Evolutionary conservation across 2,113 vertebrate genomes (phyloP).

Genomic region (Tretioscincus oriximinensis): DNA sequence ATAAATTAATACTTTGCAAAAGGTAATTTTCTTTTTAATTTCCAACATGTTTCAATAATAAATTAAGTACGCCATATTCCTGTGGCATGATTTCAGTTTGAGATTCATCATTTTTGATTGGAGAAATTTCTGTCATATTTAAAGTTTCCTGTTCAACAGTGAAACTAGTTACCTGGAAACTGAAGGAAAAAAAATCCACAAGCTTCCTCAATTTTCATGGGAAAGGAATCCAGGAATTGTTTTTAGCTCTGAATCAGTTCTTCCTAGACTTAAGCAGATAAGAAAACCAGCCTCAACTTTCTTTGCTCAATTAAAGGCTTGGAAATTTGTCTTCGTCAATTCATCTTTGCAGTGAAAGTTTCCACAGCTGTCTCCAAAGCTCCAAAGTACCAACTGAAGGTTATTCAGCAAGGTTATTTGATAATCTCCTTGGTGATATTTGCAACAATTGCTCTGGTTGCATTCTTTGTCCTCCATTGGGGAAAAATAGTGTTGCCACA

Average conservation of each 20-base stretch:
- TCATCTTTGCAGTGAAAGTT: background rate
- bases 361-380: background rate
- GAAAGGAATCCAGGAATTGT: background rate
- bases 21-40: background rate
- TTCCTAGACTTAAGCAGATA: background rate
- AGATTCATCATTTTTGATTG: background rate
- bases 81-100: background rate
- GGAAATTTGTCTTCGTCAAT: background rate
- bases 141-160: background rate
- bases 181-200: background rate
- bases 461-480: background rate
- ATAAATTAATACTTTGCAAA: background rate
- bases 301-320: background rate
- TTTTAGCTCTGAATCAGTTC: background rate
- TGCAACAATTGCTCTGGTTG: background rate
- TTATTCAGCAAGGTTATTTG: slow-evolving; percentile 15
- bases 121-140: background rate
- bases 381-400: slow-evolving; percentile 1
- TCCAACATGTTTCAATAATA: background rate
- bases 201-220: background rate
- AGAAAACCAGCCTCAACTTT: background rate
- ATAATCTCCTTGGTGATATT: background rate
- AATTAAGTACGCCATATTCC: background rate
- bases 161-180: background rate
- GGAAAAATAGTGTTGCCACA: background rate